Evolutionary conservation across 1,140 invertebrate species (phyloP).

Genomic region (Oedothorax gibbosus): DNA sequence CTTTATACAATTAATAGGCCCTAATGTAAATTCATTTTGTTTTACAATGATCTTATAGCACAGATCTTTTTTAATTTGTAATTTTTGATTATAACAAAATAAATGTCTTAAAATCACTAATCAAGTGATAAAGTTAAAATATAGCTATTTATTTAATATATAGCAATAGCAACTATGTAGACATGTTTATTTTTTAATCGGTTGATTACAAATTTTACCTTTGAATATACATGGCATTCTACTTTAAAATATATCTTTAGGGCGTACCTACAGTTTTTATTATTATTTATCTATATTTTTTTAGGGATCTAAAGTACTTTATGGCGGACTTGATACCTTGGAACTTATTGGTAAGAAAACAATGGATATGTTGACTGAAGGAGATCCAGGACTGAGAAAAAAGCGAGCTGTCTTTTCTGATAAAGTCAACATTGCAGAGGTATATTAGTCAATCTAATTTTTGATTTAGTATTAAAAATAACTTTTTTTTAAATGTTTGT

Average conservation of each 20-base stretch:
- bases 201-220: background rate
- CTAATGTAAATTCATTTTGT: no score
- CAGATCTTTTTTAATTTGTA: no score
- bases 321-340: constrained; percentile 86
- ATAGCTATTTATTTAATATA: no score
- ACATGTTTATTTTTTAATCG: background rate
- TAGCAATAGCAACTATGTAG: no score
- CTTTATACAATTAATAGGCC: no score
- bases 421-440: constrained; percentile 73
- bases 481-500: no score
- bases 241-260: background rate
- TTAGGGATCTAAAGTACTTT: constrained; percentile 83
- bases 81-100: no score
- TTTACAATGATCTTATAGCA: no score
- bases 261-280: background rate
- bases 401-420: constrained; percentile 81
- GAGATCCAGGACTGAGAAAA: constrained; percentile 86
- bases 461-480: no score
- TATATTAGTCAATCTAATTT: constrained; percentile 45
- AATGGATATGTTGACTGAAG: constrained; percentile 90
- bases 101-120: no score
- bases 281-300: constrained; percentile 63
- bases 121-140: no score
- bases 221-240: background rate
- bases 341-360: constrained; percentile 94